Evolutionary conservation across 2,888 invertebrate species (phyloP).

Genomic region (Sialis lutaria): DNA sequence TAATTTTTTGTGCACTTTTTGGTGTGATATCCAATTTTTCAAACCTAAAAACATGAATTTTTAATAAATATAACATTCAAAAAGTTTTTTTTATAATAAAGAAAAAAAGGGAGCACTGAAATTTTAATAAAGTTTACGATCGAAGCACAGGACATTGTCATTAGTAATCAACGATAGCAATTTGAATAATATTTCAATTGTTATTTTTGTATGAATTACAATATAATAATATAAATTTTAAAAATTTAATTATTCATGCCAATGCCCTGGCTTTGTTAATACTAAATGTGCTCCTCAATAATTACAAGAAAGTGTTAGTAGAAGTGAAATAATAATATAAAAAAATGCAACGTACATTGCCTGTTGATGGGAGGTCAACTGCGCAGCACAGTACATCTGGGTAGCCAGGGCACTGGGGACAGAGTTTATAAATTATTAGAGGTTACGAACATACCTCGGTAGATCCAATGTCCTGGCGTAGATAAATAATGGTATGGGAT

Average conservation of each 20-base stretch:
- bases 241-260: slow-evolving; percentile 34
- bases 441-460: slow-evolving; percentile 4
- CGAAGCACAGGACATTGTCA: slow-evolving; percentile 54
- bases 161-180: slow-evolving; percentile 18
- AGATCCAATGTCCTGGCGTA: slow-evolving; percentile 14
- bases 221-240: not conserved
- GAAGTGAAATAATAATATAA: slow-evolving; percentile 6
- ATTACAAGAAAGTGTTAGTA: slow-evolving; percentile 3
- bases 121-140: slow-evolving; percentile 10
- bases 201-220: no score
- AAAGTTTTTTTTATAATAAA: not conserved
- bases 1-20: slow-evolving; percentile 98
- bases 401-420: slow-evolving; percentile 91
- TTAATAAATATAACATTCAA: not conserved
- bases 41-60: slow-evolving; percentile 46
- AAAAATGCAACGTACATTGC: slow-evolving; percentile 60
- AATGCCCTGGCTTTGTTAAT: slow-evolving; percentile 67
- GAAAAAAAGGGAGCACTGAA: slow-evolving; percentile 3
- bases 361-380: slow-evolving; percentile 84
- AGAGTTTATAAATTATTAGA: slow-evolving; percentile 21
- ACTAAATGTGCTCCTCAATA: slow-evolving; percentile 4
- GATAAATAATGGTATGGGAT: not conserved
- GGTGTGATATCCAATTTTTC: slow-evolving; percentile 99
- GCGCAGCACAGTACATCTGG: slow-evolving; percentile 87
- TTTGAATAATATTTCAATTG: slow-evolving; percentile 25